Evolutionary conservation across 2,113 vertebrate species (phyloP).

Genomic region (Notarius lentiginosus): DNA sequence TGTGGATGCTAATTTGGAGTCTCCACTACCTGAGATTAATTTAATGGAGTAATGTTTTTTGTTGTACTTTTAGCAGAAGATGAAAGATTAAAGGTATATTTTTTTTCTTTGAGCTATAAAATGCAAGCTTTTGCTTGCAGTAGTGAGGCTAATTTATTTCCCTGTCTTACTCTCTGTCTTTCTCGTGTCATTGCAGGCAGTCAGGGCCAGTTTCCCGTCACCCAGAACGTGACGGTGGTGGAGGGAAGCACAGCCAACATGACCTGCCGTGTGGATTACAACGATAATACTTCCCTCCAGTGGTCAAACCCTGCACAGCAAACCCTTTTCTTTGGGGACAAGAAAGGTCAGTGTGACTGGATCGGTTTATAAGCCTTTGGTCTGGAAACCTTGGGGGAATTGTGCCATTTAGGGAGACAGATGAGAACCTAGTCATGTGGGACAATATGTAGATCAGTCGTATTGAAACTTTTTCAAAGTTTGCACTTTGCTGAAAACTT

Average conservation of each 20-base stretch:
- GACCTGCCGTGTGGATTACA: constrained; percentile 99
- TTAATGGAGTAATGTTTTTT: neutral
- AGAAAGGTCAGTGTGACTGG: constrained; percentile 87
- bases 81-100: neutral
- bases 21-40: neutral
- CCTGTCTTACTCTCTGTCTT: neutral
- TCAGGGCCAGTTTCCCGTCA: constrained; percentile 93
- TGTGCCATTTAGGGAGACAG: constrained; percentile 21
- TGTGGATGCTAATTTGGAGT: neutral
- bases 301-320: constrained; percentile 99
- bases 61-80: constrained; percentile 11
- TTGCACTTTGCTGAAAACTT: neutral
- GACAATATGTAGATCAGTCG: neutral
- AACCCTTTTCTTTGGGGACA: constrained; percentile 97
- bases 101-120: neutral
- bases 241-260: constrained; percentile 93
- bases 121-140: neutral
- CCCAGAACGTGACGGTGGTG: constrained; percentile 93
- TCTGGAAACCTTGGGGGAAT: neutral
- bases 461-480: neutral
- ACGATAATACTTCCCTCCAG: constrained; percentile 99
- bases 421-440: constrained; percentile 7
- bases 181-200: constrained; percentile 72
- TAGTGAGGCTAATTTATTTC: constrained; percentile 15
- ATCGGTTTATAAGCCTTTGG: constrained; percentile 19